Percentiles rank a stretch among this genome's conserved stretches.
Evolutionary conservation across 2,797 vertebrate genomes (phyloP).

Genomic region (Caiman crocodilus): DNA sequence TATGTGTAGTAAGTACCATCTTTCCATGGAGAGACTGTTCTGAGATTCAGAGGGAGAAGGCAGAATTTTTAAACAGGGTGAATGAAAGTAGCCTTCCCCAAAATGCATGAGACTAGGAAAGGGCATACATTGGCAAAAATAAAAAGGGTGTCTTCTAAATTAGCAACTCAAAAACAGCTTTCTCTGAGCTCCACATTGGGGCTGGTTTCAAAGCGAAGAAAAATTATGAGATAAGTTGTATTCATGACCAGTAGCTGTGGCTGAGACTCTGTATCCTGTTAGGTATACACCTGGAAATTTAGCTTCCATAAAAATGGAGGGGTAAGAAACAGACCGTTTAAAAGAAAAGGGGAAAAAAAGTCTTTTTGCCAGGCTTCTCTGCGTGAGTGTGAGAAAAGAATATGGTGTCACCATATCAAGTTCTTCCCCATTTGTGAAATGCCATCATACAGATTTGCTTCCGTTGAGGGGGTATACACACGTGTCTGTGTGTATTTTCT

Average conservation of each 20-base stretch:
- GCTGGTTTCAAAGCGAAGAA: neutral
- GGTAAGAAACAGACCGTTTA: neutral
- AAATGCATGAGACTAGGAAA: slow-evolving; percentile 16
- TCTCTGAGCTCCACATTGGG: neutral
- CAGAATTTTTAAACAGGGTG: neutral
- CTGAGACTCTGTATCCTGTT: neutral
- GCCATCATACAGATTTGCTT: fast-evolving
- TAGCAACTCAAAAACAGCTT: neutral
- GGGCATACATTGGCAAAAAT: neutral
- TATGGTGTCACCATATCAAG: neutral
- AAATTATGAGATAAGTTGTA: neutral
- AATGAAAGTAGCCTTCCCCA: neutral
- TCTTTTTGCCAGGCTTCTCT: neutral
- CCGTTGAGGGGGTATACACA: fast-evolving
- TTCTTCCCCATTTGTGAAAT: neutral
- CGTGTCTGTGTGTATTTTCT: neutral
- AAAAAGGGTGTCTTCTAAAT: neutral
- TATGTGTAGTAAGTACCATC: neutral
- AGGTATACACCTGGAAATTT: slow-evolving; percentile 2
- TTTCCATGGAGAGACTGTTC: neutral
- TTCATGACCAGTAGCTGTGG: neutral
- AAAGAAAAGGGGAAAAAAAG: neutral
- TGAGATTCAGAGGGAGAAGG: neutral
- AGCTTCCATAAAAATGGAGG: neutral
- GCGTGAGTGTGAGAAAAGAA: neutral